Base-by-base conservation (phyloP, 2,888 invertebrate genomes). In the Standfussiana lucernea region DNA sequence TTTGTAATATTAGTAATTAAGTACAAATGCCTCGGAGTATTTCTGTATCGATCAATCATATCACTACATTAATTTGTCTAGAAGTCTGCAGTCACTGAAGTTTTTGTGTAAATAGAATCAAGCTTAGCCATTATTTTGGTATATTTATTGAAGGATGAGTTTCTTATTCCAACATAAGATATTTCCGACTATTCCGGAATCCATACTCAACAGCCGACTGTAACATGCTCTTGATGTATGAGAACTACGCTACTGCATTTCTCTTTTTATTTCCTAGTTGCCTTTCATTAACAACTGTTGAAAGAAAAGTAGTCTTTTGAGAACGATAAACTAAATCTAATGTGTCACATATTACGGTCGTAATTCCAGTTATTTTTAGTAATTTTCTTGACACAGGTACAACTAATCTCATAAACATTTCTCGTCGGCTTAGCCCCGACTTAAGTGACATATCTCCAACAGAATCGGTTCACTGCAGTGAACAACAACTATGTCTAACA, bases 1-100 rank as follows among this genome's bases (percentile, higher is more conserved):
- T 37, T 15, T 64, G 7, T n/a, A 37, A 37, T n/a, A 40, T 64
- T 8, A 64, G 62, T 40, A 40, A 37, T n/a, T 6, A 24, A 13
- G 35, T 61, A 69, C 24, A 35, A 62, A 35, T 35, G 2, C 35
- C 18, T 53, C 42, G 13, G 35, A n/a, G 15, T 59, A 37, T n/a
- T 42, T 40, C n/a, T 61, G 18, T n/a, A 18, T 11, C 15, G 18
- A 77, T 77, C 71, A 71, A 77, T 77, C 71, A 77, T 21, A 42
- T 18, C 28, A 28, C 15, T 53, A 70, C n/a, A 13, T 45, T 70
- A 8, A 77, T 64, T 45, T 62, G 35, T 77, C 15, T 50, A 24
- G 7, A 71, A 77, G n/a, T 35, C 32, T 50, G n/a, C 45, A 64
- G 53, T 67, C 64, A 32, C 24, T 53, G 21, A 24, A 37, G 37